phyloP scores from a whole-genome alignment of 2,113 vertebrate species.

The Platichthys flesus region DNA sequence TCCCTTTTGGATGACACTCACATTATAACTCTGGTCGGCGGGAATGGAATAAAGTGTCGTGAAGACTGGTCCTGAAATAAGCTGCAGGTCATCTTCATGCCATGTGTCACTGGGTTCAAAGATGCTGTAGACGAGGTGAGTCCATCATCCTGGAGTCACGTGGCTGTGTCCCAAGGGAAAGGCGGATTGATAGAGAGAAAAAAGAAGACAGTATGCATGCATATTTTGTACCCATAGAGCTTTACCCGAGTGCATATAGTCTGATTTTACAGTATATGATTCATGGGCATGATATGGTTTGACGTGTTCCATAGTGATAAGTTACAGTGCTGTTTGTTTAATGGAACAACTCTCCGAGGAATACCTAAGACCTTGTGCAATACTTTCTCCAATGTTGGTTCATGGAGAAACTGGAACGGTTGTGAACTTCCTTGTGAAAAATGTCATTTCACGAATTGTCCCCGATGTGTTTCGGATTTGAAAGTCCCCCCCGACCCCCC shows the following conservation, averaged over 20 bases:
- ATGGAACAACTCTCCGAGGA: constrained; percentile 5
- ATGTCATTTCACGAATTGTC: neutral
- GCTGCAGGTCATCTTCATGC: neutral
- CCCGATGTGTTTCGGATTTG: neutral
- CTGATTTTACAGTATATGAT: constrained; percentile 25
- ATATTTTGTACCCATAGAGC: constrained; percentile 22
- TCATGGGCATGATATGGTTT: constrained; percentile 20
- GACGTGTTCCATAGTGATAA: constrained; percentile 14
- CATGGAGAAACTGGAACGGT: neutral
- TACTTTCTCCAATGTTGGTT: neutral
- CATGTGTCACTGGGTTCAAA: neutral
- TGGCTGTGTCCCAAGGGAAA: constrained; percentile 7
- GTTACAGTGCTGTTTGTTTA: constrained; percentile 29
- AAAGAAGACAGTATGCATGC: constrained; percentile 16
- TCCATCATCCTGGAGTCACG: neutral
- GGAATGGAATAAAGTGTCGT: neutral
- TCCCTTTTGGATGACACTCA: neutral
- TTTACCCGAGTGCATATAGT: constrained; percentile 18
- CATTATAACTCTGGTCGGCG: neutral
- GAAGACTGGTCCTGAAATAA: neutral
- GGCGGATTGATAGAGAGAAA: neutral
- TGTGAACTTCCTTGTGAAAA: neutral
- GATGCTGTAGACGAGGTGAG: neutral
- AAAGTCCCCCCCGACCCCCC: constrained; percentile 2
- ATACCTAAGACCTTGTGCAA: constrained; percentile 32